Base-by-base conservation (phyloP, 2,888 invertebrate species). In the Caenorhabditis imperialis region DNA sequence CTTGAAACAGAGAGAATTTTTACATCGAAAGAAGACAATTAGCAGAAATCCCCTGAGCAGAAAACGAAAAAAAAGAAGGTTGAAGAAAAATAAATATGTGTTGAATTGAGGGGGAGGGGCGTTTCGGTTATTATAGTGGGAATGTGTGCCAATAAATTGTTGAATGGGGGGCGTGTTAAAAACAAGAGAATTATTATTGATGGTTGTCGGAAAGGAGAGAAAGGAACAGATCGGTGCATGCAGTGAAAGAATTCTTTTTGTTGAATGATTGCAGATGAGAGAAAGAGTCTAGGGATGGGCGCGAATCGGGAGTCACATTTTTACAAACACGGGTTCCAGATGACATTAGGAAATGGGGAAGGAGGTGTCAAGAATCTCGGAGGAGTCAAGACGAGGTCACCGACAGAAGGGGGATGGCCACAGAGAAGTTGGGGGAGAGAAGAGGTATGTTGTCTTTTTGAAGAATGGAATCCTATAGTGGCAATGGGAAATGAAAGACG, bases 31-130 rank as follows among this genome's bases (percentile, higher is more conserved):
- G 30, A 48, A 42, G 44, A 6, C 55, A 61, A 50, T 22, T 22
- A 60, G 53, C 63, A 65, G 55, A 57, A 63, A 71, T 65, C 72
- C 72, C 72, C 72, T 72, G 72, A 72, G 72, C 63, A 65, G 25
- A 55, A 40, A 50, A 55, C 18, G 37, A 42, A 62, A 22, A 47
- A 53, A 33, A 47, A 22, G 48, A 54, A 54, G 47, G 54, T 44
- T 47, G 23, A 45, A 14, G 51, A 35, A 47, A 54, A 37, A 42
- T 38, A 60, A 44, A 50, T 22, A 42, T 30, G 35, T 3, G 23
- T 35, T 18, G 35, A 35, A 35, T 18, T 35, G 16, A 37, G 27
- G 23, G 22, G 18, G 14, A 14, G 20, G 22, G 14, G 35, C 38
- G 40, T 27, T 50, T 70, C 60, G 60, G 60, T 65, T 65, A 65